A percentile compares a stretch with the other conserved stretches of the same genome.
Conservation (phyloP, 2,797 vertebrate species). For the Halcyon leucocephala region DNA sequence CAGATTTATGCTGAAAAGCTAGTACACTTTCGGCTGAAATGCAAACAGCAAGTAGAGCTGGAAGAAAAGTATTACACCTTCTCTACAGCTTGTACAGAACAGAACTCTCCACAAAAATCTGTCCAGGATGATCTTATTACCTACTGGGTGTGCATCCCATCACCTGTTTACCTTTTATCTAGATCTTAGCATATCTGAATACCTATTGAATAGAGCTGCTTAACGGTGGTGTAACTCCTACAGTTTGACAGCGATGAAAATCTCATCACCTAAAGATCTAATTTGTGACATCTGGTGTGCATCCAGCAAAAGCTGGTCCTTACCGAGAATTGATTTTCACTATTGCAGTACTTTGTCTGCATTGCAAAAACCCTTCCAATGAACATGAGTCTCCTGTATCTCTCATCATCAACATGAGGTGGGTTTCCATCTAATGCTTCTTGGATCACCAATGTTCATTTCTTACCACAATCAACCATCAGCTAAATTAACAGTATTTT, state of each 20-base stretch:
- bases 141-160: neutral
- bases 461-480: neutral
- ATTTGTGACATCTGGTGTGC: neutral
- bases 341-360: neutral
- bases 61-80: neutral
- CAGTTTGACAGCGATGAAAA: neutral
- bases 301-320: neutral
- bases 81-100: neutral
- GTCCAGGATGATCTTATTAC: neutral
- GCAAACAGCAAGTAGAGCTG: neutral
- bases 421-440: neutral
- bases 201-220: neutral
- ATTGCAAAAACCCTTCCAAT: neutral
- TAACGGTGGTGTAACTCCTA: neutral
- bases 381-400: accelerated
- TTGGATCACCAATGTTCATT: accelerated
- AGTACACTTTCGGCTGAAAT: neutral
- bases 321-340: neutral
- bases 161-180: neutral
- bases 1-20: neutral
- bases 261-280: neutral
- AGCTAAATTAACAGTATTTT: neutral
- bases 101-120: neutral
- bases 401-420: neutral
- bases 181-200: neutral